Conservation (phyloP, 92 coral and sea anemone genomes). For the Pocillopora grandis region DNA sequence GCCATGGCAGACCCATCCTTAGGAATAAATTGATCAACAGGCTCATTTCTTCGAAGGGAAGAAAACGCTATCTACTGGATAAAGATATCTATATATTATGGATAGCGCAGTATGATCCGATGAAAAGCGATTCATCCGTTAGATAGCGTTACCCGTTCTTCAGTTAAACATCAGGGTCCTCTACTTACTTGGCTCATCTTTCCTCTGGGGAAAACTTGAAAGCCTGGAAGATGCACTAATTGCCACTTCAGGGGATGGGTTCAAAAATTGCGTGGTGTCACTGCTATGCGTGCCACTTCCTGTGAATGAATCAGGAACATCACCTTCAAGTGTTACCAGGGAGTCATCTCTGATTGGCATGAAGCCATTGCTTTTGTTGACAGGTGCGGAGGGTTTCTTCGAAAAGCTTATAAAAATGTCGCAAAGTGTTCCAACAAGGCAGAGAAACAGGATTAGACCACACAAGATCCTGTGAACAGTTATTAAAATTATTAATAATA, state of each 20-base stretch:
- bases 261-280: not conserved
- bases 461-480: conserved; percentile 59
- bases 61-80: too few relatives aligned
- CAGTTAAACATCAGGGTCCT: not conserved
- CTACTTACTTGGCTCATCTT: conserved; percentile 8
- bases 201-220: not conserved
- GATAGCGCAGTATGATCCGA: too few relatives aligned
- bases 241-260: conserved; percentile 2
- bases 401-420: conserved; percentile 48
- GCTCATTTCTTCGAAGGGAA: too few relatives aligned
- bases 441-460: conserved; percentile 67
- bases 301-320: conserved; percentile 1
- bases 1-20: too few relatives aligned
- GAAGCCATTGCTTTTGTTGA: conserved; percentile 20
- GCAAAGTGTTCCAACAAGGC: conserved; percentile 75
- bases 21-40: too few relatives aligned
- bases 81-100: too few relatives aligned
- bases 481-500: not conserved
- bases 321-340: not conserved
- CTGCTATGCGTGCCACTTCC: too few relatives aligned
- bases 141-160: too few relatives aligned
- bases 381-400: not conserved
- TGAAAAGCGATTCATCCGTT: too few relatives aligned
- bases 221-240: not conserved
- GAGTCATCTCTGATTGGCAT: conserved; percentile 30